Evolutionary conservation across 1,140 invertebrate genomes (phyloP).

Genomic region (Melanaphis sacchari): DNA sequence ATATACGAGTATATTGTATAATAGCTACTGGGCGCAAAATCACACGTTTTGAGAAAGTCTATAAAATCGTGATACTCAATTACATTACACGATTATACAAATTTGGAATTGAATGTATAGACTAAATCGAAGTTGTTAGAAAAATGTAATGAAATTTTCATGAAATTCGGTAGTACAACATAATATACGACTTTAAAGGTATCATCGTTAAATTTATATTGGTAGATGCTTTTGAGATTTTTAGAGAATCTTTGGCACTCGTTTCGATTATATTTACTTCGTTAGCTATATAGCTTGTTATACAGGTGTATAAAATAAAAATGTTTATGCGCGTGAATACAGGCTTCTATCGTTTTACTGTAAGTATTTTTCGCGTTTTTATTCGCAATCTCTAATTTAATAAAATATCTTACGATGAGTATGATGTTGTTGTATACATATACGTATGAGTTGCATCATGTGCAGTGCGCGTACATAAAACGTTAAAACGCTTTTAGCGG

Average conservation of each 20-base stretch:
- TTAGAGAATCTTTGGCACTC: background rate
- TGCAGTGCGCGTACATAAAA: background rate
- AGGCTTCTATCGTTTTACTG: slow-evolving; percentile 24
- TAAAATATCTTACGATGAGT: background rate
- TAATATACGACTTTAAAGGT: background rate
- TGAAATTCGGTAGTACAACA: background rate
- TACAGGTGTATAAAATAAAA: background rate
- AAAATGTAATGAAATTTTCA: background rate
- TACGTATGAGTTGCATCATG: background rate
- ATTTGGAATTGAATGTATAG: background rate
- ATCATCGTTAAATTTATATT: background rate
- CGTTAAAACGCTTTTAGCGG: slow-evolving; percentile 30
- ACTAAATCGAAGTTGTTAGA: background rate
- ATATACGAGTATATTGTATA: too few relatives aligned
- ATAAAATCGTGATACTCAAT: background rate
- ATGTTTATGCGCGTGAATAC: background rate
- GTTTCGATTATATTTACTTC: background rate
- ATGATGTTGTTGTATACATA: background rate
- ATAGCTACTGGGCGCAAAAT: background rate
- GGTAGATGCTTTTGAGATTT: background rate
- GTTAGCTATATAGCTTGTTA: background rate
- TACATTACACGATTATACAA: background rate
- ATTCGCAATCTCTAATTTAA: slow-evolving; percentile 18
- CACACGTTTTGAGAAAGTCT: background rate
- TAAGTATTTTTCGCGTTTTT: background rate